phyloP scores from a whole-genome alignment of 1,140 invertebrate species.

The Cyphomyrmex costatus region DNA sequence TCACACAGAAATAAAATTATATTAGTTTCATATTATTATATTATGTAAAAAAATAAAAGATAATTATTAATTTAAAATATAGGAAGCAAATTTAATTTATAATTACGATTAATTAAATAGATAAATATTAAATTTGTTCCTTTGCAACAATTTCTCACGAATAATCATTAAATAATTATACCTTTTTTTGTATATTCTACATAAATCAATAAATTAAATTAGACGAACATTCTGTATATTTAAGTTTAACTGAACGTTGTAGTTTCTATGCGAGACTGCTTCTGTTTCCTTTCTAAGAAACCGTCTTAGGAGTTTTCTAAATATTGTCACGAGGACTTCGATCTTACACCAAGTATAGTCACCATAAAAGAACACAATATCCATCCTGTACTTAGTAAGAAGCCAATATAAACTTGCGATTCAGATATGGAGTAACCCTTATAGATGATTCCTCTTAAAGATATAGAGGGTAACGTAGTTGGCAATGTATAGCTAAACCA shows the following conservation, averaged over 20 bases:
- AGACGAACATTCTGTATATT: neutral
- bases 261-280: neutral
- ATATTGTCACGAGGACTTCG: slow-evolving; percentile 44
- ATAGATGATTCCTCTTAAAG: slow-evolving; percentile 89
- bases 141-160: neutral
- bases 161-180: neutral
- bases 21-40: neutral
- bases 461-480: slow-evolving; percentile 90
- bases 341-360: slow-evolving; percentile 85
- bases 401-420: slow-evolving; percentile 88
- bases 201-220: neutral
- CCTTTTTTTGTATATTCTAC: neutral
- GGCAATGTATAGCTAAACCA: slow-evolving; percentile 89
- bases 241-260: slow-evolving; percentile 43
- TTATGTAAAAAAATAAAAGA: neutral
- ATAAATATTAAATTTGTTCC: neutral
- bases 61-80: neutral
- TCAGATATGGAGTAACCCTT: slow-evolving; percentile 88
- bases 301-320: neutral
- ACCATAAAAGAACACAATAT: slow-evolving; percentile 84
- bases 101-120: neutral
- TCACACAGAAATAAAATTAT: neutral
- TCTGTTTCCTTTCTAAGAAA: neutral
- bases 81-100: slow-evolving; percentile 2
- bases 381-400: slow-evolving; percentile 88